Conservation (phyloP, 2,113 vertebrate species). For the Nothoprocta perdicaria region DNA sequence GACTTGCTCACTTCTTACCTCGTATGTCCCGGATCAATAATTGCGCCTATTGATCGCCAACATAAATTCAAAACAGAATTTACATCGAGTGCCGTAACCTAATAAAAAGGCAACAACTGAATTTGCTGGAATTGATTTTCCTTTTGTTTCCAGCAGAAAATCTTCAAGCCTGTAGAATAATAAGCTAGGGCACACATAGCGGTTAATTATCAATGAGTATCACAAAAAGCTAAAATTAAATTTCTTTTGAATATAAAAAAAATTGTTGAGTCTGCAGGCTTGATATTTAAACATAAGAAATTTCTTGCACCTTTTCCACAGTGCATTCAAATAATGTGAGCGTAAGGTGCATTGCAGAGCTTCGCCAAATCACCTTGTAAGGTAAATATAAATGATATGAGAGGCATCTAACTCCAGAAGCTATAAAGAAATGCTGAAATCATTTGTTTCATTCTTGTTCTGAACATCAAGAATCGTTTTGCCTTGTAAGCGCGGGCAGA, state of each 20-base stretch:
- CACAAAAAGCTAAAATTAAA: slow-evolving; percentile 38
- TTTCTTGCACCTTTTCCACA: background rate
- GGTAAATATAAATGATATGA: background rate
- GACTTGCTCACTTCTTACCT: slow-evolving; percentile 65
- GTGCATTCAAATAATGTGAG: background rate
- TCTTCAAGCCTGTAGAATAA: background rate
- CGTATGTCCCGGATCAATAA: slow-evolving; percentile 74
- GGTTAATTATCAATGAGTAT: slow-evolving; percentile 67
- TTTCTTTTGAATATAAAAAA: slow-evolving; percentile 12
- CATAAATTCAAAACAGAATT: slow-evolving; percentile 80
- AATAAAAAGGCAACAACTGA: slow-evolving; percentile 72
- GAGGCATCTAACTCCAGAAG: background rate
- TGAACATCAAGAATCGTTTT: background rate
- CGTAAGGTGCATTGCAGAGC: background rate
- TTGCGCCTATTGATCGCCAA: slow-evolving; percentile 72
- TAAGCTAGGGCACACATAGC: slow-evolving; percentile 19
- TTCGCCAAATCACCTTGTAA: background rate
- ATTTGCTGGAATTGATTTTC: slow-evolving; percentile 76
- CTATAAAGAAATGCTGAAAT: background rate
- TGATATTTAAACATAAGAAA: background rate
- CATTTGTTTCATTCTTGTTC: background rate
- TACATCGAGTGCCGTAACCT: slow-evolving; percentile 73
- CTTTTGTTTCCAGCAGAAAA: slow-evolving; percentile 72
- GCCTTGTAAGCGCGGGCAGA: background rate
- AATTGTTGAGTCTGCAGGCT: background rate